Evolutionary conservation across 2,797 vertebrate genomes (phyloP).

Genomic region (Thalassophryne amazonica): DNA sequence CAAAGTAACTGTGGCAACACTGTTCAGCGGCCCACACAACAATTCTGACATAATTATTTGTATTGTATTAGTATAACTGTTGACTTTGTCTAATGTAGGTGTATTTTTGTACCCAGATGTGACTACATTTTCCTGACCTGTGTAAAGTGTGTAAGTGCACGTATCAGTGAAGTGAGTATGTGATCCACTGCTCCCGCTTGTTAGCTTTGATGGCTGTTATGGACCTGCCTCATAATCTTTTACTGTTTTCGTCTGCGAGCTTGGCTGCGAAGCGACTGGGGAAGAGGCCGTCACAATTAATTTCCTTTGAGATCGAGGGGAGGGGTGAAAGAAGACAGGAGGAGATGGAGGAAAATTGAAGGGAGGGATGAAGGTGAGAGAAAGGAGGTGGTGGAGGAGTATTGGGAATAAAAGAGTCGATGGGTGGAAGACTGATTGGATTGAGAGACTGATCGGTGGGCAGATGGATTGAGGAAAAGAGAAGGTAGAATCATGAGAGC

Average conservation of each 20-base stretch:
- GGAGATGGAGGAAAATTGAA: neutral
- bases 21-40: no score
- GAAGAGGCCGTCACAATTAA: constrained; percentile 23
- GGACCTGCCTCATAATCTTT: constrained; percentile 67
- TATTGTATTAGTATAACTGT: no score
- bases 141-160: neutral
- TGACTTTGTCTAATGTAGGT: no score
- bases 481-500: constrained; percentile 7
- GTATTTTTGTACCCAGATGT: neutral
- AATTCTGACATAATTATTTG: no score
- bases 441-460: constrained; percentile 9
- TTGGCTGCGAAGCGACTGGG: constrained; percentile 30
- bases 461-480: neutral
- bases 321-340: neutral
- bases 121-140: neutral
- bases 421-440: neutral
- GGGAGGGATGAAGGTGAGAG: neutral
- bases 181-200: constrained; percentile 24
- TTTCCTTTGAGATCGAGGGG: constrained; percentile 7
- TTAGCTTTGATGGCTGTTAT: constrained; percentile 60
- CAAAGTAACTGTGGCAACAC: no score
- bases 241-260: constrained; percentile 31
- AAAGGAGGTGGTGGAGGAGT: neutral
- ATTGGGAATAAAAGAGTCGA: neutral
- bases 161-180: neutral